These are phyloP conservation scores for Sardinella longiceps DNA, from an alignment of 2,797 vertebrate genomes.

Conservation along the genomic window DNA sequence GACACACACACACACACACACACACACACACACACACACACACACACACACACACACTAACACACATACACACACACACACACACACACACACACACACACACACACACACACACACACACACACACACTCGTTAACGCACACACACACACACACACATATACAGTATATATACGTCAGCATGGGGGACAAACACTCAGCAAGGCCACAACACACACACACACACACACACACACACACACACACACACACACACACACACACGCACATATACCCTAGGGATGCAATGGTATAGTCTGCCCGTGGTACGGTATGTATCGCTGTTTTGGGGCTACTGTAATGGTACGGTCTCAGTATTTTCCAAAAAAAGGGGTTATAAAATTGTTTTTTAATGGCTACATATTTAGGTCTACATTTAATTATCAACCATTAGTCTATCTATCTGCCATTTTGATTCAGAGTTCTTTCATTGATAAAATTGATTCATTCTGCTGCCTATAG, in stretches of 20 bases:
- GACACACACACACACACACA: background rate
- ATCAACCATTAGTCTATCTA: too few relatives aligned
- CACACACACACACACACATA: conserved; percentile 33
- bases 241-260: background rate
- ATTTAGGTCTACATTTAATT: too few relatives aligned
- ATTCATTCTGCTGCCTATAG: too few relatives aligned
- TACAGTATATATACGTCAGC: too few relatives aligned
- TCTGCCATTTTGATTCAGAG: too few relatives aligned
- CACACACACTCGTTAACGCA: conserved; percentile 25
- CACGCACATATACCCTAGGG: background rate
- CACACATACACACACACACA: conserved; percentile 24
- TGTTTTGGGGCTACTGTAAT: too few relatives aligned
- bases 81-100: conserved; percentile 10
- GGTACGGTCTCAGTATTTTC: too few relatives aligned
- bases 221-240: background rate
- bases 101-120: conserved; percentile 27
- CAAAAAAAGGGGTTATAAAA: too few relatives aligned
- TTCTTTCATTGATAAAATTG: too few relatives aligned
- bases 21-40: conserved; percentile 7
- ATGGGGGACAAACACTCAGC: background rate
- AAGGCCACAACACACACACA: background rate
- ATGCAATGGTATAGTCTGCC: too few relatives aligned
- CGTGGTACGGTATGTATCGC: too few relatives aligned
- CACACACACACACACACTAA: conserved; percentile 7
- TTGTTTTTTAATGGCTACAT: too few relatives aligned